Conservation (phyloP, 2,888 invertebrate species). For the Ryuthela nishihirai region DNA sequence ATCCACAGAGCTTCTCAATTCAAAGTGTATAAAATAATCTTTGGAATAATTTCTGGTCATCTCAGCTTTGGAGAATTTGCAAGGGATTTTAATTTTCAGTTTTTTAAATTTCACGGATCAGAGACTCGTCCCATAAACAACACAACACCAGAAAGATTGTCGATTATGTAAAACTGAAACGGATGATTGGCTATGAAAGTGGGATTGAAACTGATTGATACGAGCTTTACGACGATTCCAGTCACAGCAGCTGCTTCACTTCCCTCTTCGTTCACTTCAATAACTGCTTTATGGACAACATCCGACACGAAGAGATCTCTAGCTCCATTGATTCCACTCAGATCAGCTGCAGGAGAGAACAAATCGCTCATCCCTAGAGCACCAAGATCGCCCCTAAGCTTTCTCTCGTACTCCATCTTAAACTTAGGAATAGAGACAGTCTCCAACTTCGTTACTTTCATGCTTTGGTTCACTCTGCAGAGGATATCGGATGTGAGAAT, state of each 20-base stretch:
- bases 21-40: too few relatives aligned
- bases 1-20: too few relatives aligned
- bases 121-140: slow-evolving; percentile 22
- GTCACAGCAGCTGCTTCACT: slow-evolving; percentile 13
- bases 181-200: slow-evolving; percentile 18
- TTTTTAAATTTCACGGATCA: too few relatives aligned
- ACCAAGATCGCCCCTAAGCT: slow-evolving; percentile 17
- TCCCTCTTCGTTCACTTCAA: slow-evolving; percentile 19
- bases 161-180: slow-evolving; percentile 23
- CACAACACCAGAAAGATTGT: slow-evolving; percentile 8
- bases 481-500: slow-evolving; percentile 5
- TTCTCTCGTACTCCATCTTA: slow-evolving; percentile 13
- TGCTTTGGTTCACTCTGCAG: slow-evolving; percentile 3
- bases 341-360: slow-evolving; percentile 22
- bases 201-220: too few relatives aligned
- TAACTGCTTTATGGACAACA: slow-evolving; percentile 26
- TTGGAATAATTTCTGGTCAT: too few relatives aligned
- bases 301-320: slow-evolving; percentile 24
- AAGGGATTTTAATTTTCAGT: too few relatives aligned
- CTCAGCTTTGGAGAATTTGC: too few relatives aligned
- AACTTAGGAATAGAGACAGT: slow-evolving; percentile 23
- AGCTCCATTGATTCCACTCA: slow-evolving; percentile 11
- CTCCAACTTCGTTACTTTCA: not conserved
- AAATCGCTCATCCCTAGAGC: slow-evolving; percentile 20
- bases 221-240: slow-evolving; percentile 14